Percentiles rank a stretch among this genome's conserved stretches.
Conservation (phyloP, 2,113 vertebrate species). For the Lasiurus cinereus region DNA sequence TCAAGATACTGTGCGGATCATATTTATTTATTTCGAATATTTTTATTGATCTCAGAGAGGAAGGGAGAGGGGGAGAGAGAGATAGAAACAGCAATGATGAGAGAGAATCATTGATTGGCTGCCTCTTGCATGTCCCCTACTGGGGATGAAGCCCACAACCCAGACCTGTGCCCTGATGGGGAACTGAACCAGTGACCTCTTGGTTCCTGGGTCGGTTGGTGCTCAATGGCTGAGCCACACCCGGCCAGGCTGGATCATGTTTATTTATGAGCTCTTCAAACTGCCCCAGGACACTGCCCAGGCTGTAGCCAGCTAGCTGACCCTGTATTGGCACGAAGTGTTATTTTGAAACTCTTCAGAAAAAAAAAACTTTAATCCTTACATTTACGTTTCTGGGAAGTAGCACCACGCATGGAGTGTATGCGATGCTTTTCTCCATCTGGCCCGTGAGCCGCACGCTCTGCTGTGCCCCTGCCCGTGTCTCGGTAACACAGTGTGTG, state of each 20-base stretch:
- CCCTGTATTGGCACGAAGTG: constrained; percentile 68
- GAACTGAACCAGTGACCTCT: no score
- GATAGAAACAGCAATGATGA: no score
- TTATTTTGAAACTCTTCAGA: constrained; percentile 67
- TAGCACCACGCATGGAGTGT: constrained; percentile 58
- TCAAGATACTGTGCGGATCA: constrained; percentile 4
- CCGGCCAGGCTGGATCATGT: not conserved
- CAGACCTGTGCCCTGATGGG: no score
- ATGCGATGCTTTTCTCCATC: constrained; percentile 23
- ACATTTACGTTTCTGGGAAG: constrained; percentile 56
- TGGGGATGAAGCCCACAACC: no score
- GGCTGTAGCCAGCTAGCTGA: constrained; percentile 65
- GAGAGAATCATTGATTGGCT: no score
- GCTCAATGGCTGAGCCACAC: no score
- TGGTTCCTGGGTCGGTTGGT: no score
- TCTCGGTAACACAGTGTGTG: not conserved
- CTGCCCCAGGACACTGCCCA: constrained; percentile 63
- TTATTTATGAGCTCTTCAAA: constrained; percentile 73
- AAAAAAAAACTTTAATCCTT: constrained; percentile 77
- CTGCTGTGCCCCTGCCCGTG: not conserved
- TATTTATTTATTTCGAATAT: constrained; percentile 16
- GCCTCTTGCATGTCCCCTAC: no score
- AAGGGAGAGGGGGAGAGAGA: no score
- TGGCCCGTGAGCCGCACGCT: not conserved
- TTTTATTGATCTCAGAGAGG: no score